These are phyloP conservation scores for Leptodactylus fallax DNA, from an alignment of 2,797 vertebrate species.

Conservation along the genomic window DNA sequence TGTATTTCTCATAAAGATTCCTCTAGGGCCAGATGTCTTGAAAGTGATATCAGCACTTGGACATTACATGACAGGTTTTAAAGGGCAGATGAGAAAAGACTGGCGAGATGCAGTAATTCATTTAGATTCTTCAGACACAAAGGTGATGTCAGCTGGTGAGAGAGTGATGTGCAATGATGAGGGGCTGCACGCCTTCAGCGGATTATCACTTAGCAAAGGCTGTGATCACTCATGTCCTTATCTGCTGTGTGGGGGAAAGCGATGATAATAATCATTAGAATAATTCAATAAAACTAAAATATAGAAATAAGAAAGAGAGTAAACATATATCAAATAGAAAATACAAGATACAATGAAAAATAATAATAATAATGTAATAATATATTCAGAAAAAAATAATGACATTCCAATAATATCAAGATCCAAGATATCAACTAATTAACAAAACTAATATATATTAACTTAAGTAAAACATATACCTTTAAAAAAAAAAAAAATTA, in stretches of 20 bases:
- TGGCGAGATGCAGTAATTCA: conserved; percentile 26
- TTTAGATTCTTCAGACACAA: conserved; percentile 37
- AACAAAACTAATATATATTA: too few relatives aligned
- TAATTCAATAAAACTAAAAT: neutral
- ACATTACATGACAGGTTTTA: conserved; percentile 58
- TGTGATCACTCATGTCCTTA: neutral
- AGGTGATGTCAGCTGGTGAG: conserved; percentile 41
- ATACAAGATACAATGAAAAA: neutral
- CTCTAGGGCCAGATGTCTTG: conserved; percentile 55
- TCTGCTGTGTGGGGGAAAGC: neutral
- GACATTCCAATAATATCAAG: too few relatives aligned
- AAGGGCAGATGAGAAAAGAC: conserved; percentile 56
- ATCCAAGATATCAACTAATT: too few relatives aligned
- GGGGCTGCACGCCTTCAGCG: neutral
- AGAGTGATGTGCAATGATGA: conserved; percentile 11
- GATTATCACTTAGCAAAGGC: neutral
- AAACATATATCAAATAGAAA: neutral
- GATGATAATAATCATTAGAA: neutral
- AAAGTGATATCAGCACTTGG: conserved; percentile 53
- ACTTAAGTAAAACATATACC: too few relatives aligned
- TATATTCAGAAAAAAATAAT: neutral
- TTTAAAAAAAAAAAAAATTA: too few relatives aligned
- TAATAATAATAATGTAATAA: conserved; percentile 3
- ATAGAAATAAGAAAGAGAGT: neutral
- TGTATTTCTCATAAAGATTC: conserved; percentile 39